These are phyloP conservation scores for Neodiprion virginianus DNA, from an alignment of 1,140 invertebrate genomes.

Conservation along the genomic window DNA sequence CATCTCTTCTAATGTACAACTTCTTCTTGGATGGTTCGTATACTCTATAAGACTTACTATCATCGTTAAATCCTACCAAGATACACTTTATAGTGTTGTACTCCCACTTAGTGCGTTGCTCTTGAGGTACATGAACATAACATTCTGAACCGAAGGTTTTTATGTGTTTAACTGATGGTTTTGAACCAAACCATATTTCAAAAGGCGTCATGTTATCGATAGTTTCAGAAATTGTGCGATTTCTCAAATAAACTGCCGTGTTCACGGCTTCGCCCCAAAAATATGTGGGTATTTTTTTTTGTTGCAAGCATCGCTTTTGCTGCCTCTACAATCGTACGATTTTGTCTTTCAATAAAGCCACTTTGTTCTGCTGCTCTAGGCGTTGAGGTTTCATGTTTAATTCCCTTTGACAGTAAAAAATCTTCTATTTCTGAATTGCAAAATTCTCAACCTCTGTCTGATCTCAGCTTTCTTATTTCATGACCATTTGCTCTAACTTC, in stretches of 20 bases:
- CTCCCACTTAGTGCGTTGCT: conserved; percentile 31
- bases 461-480: conserved; percentile 23
- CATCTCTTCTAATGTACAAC: conserved; percentile 38
- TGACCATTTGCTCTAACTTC: conserved; percentile 15
- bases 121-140: conserved; percentile 34
- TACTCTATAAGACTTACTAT: conserved; percentile 39
- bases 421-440: conserved; percentile 29
- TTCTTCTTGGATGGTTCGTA: conserved; percentile 35
- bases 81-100: conserved; percentile 29
- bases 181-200: conserved; percentile 38
- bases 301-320: conserved; percentile 23
- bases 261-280: conserved; percentile 58
- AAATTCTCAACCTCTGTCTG: conserved; percentile 38
- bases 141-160: conserved; percentile 40
- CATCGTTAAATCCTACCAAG: conserved; percentile 35
- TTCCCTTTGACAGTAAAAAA: conserved; percentile 38
- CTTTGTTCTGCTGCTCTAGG: conserved; percentile 37
- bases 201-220: conserved; percentile 19
- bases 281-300: background rate
- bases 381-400: conserved; percentile 40
- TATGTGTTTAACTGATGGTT: conserved; percentile 38
- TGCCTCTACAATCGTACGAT: conserved; percentile 44
- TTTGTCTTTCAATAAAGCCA: conserved; percentile 30
- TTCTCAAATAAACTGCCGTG: conserved; percentile 44
- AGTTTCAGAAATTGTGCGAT: conserved; percentile 20